phyloP scores from a whole-genome alignment of 2,797 vertebrate genomes.

The Karalla daura region DNA sequence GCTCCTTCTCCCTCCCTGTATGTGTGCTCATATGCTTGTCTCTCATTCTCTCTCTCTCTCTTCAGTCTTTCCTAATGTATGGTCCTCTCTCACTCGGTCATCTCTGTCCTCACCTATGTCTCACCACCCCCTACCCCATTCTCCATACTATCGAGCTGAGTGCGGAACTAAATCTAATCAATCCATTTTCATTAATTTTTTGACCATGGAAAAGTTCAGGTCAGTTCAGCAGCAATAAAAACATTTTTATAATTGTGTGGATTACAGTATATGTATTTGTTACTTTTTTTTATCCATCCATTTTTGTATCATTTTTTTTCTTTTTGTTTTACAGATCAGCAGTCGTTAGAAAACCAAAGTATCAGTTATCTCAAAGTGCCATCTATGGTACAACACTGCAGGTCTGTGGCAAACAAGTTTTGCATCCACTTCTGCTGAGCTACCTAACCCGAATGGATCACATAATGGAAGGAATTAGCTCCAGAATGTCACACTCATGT shows the following conservation, averaged over 20 bases:
- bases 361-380: conserved; percentile 3
- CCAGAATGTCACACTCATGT: conserved; percentile 33
- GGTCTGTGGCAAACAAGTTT: not conserved
- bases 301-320: no score
- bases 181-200: no score
- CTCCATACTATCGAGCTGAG: no score
- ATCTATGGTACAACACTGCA: not conserved
- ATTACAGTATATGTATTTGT: no score
- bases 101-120: no score
- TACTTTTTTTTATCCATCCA: no score
- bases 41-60: not conserved
- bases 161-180: no score
- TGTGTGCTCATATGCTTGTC: not conserved
- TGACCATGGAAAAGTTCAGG: no score
- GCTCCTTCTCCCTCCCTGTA: not conserved
- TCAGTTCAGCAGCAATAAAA: no score
- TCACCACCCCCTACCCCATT: no score
- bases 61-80: conserved; percentile 34
- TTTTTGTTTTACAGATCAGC: conserved; percentile 43
- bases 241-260: no score
- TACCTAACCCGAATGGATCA: not conserved
- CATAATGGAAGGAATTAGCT: conserved; percentile 17
- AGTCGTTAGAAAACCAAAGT: conserved; percentile 4
- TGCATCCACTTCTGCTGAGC: not conserved
- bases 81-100: no score